phyloP scores from a whole-genome alignment of 2,113 vertebrate genomes.

The Pteropus alecto region DNA sequence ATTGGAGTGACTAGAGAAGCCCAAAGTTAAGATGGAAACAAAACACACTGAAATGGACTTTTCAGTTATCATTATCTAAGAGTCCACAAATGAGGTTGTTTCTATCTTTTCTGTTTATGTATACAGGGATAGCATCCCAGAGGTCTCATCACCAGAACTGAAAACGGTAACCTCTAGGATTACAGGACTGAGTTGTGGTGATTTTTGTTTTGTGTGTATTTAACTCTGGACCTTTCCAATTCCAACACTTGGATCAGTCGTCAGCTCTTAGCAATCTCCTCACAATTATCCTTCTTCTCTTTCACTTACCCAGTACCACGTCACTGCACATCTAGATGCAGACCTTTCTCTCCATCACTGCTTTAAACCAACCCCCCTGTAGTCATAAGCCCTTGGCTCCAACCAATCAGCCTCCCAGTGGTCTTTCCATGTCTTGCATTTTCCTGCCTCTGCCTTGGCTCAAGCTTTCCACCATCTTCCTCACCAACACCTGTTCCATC shows the following conservation, averaged over 20 bases:
- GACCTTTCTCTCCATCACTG: neutral
- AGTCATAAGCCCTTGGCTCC: neutral
- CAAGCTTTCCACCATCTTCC: neutral
- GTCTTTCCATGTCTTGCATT: neutral
- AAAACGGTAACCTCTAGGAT: neutral
- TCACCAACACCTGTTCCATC: neutral
- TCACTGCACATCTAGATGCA: neutral
- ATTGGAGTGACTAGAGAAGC: neutral
- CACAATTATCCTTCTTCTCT: neutral
- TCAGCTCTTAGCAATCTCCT: neutral
- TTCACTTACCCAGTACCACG: neutral
- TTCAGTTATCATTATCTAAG: neutral
- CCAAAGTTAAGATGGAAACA: neutral
- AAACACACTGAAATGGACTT: neutral
- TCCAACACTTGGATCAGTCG: neutral
- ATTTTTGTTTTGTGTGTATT: neutral
- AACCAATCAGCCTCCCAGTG: neutral
- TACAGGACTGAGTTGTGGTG: neutral
- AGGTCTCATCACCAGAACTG: neutral
- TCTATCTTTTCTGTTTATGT: neutral
- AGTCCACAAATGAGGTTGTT: neutral
- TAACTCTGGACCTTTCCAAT: neutral
- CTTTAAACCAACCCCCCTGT: neutral
- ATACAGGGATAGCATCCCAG: neutral
- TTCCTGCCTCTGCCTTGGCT: neutral